Conservation (phyloP, 1,140 invertebrate genomes). For the Nasonia vitripennis region DNA sequence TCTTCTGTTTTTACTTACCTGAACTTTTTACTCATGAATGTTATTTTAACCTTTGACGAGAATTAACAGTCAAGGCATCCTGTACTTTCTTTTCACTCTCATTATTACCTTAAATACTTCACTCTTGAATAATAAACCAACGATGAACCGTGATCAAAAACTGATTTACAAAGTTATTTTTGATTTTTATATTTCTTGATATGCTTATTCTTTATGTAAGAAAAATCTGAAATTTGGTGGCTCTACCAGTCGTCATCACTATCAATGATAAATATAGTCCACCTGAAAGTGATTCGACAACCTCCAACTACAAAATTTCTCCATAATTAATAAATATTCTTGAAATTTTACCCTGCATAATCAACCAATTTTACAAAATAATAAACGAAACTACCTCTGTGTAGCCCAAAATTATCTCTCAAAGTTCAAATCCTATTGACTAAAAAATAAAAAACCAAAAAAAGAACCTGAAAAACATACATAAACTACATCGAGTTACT, state of each 20-base stretch:
- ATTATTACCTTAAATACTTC: no score
- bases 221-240: constrained; percentile 64
- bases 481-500: no score
- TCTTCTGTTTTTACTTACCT: no score
- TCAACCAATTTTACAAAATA: constrained; percentile 63
- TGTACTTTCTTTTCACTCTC: no score
- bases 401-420: no score
- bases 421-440: no score
- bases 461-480: no score
- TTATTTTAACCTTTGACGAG: no score
- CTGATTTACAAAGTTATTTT: neutral
- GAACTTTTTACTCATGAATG: no score
- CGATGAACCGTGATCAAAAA: neutral
- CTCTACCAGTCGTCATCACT: constrained; percentile 68
- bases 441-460: no score
- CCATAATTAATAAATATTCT: constrained; percentile 68
- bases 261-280: constrained; percentile 66
- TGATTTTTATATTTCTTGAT: no score
- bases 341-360: constrained; percentile 66
- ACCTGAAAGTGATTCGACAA: constrained; percentile 62
- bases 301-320: constrained; percentile 57
- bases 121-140: constrained; percentile 29
- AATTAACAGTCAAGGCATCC: no score
- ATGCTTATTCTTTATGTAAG: constrained; percentile 39
- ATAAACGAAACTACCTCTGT: neutral